Evolutionary conservation across 2,797 vertebrate genomes (phyloP), one percentile per base, ranked within the genome.

Genomic region (Scarus forsteni): DNA sequence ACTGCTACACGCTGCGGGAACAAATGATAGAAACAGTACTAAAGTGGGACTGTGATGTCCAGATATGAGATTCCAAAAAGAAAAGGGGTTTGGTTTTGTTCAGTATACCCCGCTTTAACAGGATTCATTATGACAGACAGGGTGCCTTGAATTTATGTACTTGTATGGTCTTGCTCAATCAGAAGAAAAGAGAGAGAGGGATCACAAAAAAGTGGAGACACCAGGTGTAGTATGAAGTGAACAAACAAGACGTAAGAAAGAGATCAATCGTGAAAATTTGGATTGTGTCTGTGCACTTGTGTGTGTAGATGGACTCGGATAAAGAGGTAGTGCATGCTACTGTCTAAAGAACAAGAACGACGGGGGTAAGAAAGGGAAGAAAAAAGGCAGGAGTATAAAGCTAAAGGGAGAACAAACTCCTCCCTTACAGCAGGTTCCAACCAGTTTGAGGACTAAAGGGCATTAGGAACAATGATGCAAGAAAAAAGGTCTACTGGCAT

Each of bases 401-500:
- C 83, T 86, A 84, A 70, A 81, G 63, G 70, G 81, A 80, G 84
- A 50, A 81, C 63, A 85, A 79, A 82, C 88, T 90, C 90, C 91
- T 93, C 91, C 91, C 88, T 89, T 83, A 70, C 81, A 85, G 90
- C 94, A 95, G 91, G 94, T 95, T 93, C 74, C 75, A 93, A 94
- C 94, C 91, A 90, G 94, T 93, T 86, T 64, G 67, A 90, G 83
- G 93, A 93, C 93, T 92, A 92, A 92, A 92, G 87, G 87, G 92
- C 87, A 91, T 91, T 90, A 87, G 83, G 86, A 86, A 91, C 90
- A 92, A 88, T 89, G 91, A 94, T 90, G 92, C 91, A 92, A 92
- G 85, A 93, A 87, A 93, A 90, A 88, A 87, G 82, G 84, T 80
- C 85, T 85, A 77, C 81, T 88, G 85, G 85, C 87, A 81, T 87